phyloP scores from a whole-genome alignment of 2,113 vertebrate genomes.

The Diadophis punctatus region DNA sequence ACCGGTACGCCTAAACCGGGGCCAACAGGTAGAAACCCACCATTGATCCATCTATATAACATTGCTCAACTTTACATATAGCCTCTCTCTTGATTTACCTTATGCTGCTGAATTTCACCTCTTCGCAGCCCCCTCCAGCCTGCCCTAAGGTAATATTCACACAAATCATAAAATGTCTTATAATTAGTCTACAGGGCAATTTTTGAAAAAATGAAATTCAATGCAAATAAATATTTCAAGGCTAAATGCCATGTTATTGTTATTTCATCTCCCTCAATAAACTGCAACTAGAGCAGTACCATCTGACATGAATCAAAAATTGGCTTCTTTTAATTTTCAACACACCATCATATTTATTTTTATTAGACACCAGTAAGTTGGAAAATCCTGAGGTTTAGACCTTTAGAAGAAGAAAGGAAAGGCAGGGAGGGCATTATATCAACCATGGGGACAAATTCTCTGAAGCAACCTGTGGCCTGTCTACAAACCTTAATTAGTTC shows the following conservation, averaged over 20 bases:
- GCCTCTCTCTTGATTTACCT: background rate
- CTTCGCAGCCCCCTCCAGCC: background rate
- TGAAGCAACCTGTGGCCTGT: constrained; percentile 75
- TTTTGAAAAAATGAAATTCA: rapidly evolving
- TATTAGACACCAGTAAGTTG: constrained; percentile 32
- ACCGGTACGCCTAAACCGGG: no score
- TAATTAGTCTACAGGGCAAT: background rate
- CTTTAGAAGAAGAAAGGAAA: constrained; percentile 31
- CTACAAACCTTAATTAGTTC: constrained; percentile 75
- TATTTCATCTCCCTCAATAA: background rate
- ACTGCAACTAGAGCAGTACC: background rate
- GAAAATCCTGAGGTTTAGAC: constrained; percentile 54
- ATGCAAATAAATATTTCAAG: background rate
- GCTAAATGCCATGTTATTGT: background rate
- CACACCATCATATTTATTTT: background rate
- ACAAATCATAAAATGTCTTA: background rate
- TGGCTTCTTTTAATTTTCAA: constrained; percentile 9
- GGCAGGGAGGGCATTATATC: constrained; percentile 36
- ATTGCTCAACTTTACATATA: background rate
- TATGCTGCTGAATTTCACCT: background rate
- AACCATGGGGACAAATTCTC: constrained; percentile 55
- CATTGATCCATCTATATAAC: background rate
- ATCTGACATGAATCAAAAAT: background rate
- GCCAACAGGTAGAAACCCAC: no score
- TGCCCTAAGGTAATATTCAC: background rate